These are phyloP conservation scores for Rhinoptilus africanus DNA, from an alignment of 2,113 vertebrate genomes.

Conservation along the genomic window DNA sequence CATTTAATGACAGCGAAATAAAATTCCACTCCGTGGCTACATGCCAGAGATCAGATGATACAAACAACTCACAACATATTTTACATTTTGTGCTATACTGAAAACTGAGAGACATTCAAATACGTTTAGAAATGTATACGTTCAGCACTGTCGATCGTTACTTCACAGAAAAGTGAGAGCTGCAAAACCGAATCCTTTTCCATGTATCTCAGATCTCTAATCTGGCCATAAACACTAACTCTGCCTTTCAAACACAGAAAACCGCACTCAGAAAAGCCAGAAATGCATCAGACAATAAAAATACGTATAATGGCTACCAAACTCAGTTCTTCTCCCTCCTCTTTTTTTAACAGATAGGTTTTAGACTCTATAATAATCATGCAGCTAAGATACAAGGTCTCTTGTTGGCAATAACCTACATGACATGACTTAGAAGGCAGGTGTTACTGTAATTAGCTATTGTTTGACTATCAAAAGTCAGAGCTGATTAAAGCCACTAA, in stretches of 20 bases:
- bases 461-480: constrained; percentile 99
- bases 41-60: neutral
- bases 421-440: constrained; percentile 93
- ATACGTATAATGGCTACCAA: constrained; percentile 73
- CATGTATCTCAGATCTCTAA: neutral
- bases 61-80: neutral
- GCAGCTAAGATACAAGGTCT: constrained; percentile 84
- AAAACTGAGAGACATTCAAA: neutral
- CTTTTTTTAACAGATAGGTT: constrained; percentile 66
- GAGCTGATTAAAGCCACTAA: constrained; percentile 99
- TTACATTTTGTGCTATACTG: neutral
- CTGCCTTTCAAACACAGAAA: constrained; percentile 18
- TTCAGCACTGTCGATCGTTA: neutral
- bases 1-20: neutral
- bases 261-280: constrained; percentile 1
- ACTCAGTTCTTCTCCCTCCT: constrained; percentile 65
- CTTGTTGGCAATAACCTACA: constrained; percentile 88
- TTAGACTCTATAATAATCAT: constrained; percentile 71
- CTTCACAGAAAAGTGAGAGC: neutral
- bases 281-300: constrained; percentile 52
- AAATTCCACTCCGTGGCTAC: neutral
- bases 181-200: neutral
- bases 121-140: neutral
- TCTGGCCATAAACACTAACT: constrained; percentile 3
- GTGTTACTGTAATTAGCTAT: constrained; percentile 99